Evolutionary conservation across 2,113 vertebrate genomes (phyloP).

Genomic region (Hepsetus odoe): DNA sequence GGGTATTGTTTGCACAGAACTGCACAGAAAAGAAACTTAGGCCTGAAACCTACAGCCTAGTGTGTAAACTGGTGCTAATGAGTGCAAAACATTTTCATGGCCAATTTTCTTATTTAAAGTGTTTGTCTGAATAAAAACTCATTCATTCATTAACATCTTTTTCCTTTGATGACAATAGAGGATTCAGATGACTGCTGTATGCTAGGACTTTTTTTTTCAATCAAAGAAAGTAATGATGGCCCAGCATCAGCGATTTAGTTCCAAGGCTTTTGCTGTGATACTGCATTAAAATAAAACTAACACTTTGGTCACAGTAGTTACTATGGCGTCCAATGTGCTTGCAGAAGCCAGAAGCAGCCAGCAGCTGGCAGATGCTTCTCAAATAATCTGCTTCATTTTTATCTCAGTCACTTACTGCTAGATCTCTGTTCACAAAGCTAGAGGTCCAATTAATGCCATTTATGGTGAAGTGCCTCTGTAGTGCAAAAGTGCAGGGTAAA

Average conservation of each 20-base stretch:
- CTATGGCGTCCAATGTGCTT: background rate
- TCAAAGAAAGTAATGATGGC: background rate
- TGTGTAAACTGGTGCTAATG: too few species aligned
- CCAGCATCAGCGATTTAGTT: background rate
- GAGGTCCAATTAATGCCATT: background rate
- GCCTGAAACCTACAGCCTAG: too few species aligned
- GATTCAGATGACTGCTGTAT: background rate
- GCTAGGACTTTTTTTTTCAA: background rate
- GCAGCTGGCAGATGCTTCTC: background rate
- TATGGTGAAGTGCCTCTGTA: background rate
- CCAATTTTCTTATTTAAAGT: too few species aligned
- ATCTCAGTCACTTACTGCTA: background rate
- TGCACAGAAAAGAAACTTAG: background rate
- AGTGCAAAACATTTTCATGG: too few species aligned
- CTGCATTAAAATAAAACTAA: background rate
- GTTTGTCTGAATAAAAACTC: too few species aligned
- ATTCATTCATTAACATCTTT: background rate
- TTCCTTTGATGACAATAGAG: background rate
- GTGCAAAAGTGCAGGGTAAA: background rate
- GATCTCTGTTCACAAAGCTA: background rate
- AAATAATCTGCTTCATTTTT: background rate
- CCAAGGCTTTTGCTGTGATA: background rate
- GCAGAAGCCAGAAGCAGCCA: constrained; percentile 16
- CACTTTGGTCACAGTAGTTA: background rate
- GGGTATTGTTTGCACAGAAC: background rate